A percentile compares a stretch with the other conserved stretches of the same genome.
These are phyloP conservation scores for Cinclus cinclus DNA, from an alignment of 2,113 vertebrate species.

Conservation along the genomic window DNA sequence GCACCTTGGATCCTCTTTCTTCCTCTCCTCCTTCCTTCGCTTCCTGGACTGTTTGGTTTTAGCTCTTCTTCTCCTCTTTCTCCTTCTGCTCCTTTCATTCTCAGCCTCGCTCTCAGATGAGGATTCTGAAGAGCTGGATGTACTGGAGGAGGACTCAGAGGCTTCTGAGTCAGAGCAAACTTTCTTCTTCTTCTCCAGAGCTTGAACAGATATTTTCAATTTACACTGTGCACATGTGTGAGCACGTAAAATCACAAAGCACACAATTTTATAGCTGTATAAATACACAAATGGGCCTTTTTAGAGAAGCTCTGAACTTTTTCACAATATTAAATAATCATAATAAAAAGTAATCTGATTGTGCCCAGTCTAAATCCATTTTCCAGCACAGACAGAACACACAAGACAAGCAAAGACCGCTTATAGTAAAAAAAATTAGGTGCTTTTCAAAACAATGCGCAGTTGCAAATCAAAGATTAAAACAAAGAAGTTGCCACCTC, in stretches of 20 bases:
- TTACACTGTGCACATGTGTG: not conserved
- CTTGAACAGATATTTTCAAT: slow-evolving; percentile 59
- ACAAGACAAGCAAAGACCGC: not conserved
- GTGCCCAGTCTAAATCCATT: not conserved
- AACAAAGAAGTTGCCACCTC: not conserved
- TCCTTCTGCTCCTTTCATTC: slow-evolving; percentile 75
- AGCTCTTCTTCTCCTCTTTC: slow-evolving; percentile 77
- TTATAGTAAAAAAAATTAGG: rapidly evolving
- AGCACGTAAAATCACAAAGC: not conserved
- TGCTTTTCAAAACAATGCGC: not conserved
- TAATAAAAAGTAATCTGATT: not conserved
- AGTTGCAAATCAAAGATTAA: not conserved
- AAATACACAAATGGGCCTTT: not conserved
- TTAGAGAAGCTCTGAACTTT: not conserved
- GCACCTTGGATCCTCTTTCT: slow-evolving; percentile 68
- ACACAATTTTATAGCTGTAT: not conserved
- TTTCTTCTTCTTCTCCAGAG: slow-evolving; percentile 85
- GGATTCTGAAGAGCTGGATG: slow-evolving; percentile 77
- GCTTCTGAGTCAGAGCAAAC: slow-evolving; percentile 75
- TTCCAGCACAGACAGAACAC: not conserved
- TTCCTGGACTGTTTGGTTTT: slow-evolving; percentile 84
- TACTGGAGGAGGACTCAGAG: slow-evolving; percentile 80
- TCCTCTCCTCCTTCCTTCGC: slow-evolving; percentile 74
- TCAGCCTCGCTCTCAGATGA: slow-evolving; percentile 83
- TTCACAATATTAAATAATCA: not conserved